Evolutionary conservation across 1,140 invertebrate species (phyloP), one percentile per base, ranked within the genome.

Genomic region (Cryptotermes secundus): DNA sequence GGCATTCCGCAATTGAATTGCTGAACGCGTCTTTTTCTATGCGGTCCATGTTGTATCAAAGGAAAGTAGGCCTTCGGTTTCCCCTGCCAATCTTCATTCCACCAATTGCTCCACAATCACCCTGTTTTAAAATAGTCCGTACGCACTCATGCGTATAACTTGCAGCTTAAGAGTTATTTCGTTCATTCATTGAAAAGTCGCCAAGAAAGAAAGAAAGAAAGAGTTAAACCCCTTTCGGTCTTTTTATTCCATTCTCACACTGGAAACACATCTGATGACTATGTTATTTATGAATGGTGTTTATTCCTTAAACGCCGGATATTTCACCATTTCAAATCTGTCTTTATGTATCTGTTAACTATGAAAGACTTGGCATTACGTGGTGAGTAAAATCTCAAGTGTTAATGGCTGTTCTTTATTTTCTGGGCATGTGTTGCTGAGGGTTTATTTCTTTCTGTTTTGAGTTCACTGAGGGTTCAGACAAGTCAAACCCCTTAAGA

Each of bases 381-480:
- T n/a, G 59, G 59, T 72, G 59, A 31, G 59, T 9, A 72, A 72
- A n/a, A n/a, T n/a, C n/a, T n/a, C n/a, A n/a, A n/a, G n/a, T n/a
- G n/a, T n/a, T n/a, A 31, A 31, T 72, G 14, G 26, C 59, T 72
- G 4, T 14, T 72, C 10, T 72, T 72, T 72, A 72, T 72, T 72
- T 72, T 31, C n/a, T 26, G 59, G 31, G 59, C 59, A 72, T 72
- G 59, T 72, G 59, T n/a, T n/a, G n/a, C n/a, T n/a, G n/a, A n/a
- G n/a, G n/a, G n/a, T 72, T 72, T 72, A 72, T 72, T 72, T 72
- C n/a, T 72, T 72, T 72, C 59, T 72, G n/a, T 72, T 72, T 72
- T 72, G 59, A 72, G 31, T 72, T 31, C 59, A 72, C 59, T 31
- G n/a, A 31, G 59, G 59, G 59, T 26, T 72, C n/a, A 72, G 59